Evolutionary conservation across 2,888 invertebrate genomes (phyloP).

Genomic region (Dryobota labecula): DNA sequence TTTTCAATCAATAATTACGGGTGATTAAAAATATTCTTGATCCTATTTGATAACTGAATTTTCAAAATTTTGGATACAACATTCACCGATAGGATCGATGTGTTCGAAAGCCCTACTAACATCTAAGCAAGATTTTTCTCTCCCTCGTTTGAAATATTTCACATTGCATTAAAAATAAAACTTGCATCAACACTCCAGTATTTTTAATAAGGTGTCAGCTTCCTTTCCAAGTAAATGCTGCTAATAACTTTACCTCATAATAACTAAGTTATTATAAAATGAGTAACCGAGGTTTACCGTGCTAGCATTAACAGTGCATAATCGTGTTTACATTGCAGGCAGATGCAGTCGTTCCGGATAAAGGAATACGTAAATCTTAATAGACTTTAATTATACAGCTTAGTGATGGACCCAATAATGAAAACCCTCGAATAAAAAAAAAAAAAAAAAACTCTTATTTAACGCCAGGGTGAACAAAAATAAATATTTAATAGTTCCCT

Average conservation of each 20-base stretch:
- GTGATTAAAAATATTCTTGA: not conserved
- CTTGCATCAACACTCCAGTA: not conserved
- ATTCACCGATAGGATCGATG: not conserved
- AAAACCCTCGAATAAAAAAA: not conserved
- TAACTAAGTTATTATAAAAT: constrained; percentile 12
- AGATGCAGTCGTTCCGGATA: constrained; percentile 4
- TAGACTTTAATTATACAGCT: not conserved
- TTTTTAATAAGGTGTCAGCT: constrained; percentile 13
- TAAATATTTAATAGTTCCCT: not conserved
- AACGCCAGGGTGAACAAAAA: too few relatives aligned
- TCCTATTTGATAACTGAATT: too few relatives aligned
- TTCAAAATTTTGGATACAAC: not conserved
- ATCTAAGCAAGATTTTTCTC: too few relatives aligned
- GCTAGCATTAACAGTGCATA: constrained; percentile 9
- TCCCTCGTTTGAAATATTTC: not conserved
- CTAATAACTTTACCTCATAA: constrained; percentile 4
- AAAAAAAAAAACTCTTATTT: too few relatives aligned
- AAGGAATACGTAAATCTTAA: not conserved
- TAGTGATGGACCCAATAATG: not conserved
- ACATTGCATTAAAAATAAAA: not conserved
- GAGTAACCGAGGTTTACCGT: not conserved
- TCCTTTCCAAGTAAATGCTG: not conserved
- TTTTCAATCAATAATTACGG: not conserved
- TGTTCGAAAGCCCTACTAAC: not conserved
- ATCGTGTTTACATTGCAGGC: constrained; percentile 15